Evolutionary conservation across 1,140 invertebrate genomes (phyloP), one percentile per base, ranked within the genome.

Genomic region (Aphaenogaster ashmeadi): DNA sequence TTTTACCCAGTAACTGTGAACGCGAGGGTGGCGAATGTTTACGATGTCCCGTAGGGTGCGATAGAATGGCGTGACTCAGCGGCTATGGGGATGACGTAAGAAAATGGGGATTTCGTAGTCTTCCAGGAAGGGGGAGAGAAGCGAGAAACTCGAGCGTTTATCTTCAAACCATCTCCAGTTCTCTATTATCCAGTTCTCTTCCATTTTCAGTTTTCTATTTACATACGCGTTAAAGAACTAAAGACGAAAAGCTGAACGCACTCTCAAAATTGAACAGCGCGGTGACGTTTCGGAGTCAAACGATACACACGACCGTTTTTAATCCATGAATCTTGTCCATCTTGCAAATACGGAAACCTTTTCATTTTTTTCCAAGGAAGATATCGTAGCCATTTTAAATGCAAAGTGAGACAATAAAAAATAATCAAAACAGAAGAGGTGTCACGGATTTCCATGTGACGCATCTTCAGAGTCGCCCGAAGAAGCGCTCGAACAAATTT

Each of bases 1-100:
- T 79, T 79, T 87, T n/a, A 8, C 18, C 9, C 15, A 15, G 75
- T 36, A 71, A 27, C 5, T 11, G 54, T 21, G 47, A 87, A 67
- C 4, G 9, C 66, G 67, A 88, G 87, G 88, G 81, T 89, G 83
- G 44, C 21, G 15, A 56, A 79, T 71, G 58, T 89, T 90, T 88
- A 85, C 60, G 89, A 64, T 13, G 18, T 15, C 52, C 75, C 50
- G 15, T 81, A 50, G 84, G 69, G 78, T 83, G 69, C 54, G 69
- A 67, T 56, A 71, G 64, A 38, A 27, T 15, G 44, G 47, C 50
- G 88, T 90, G 89, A 90, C 88, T 90, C 89, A 90, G 88, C 88
- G 44, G 33, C 15, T 66, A 64, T 36, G 66, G 88, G 74, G 80
- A 78, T 89, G 89, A 90, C 86, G 89, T 83, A 90, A 90, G 88